Conservation (phyloP, 2,888 invertebrate genomes). For the Branchipolynoe longqiensis region DNA sequence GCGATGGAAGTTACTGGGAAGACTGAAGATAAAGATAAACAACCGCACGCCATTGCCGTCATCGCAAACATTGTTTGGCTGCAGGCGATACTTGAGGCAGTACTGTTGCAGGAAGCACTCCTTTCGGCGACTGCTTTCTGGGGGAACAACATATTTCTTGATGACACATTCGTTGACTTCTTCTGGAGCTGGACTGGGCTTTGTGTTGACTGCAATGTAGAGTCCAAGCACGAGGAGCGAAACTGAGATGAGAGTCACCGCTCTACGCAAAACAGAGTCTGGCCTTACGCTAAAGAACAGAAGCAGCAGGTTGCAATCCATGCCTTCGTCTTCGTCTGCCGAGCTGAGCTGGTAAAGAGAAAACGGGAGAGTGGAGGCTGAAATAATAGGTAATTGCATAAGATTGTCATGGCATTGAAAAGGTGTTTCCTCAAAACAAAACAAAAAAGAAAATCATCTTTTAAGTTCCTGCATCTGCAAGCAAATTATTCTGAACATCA, state of each 20-base stretch:
- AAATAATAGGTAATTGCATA: too few relatives aligned
- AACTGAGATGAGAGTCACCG: conserved; percentile 13
- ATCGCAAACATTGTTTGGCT: background rate
- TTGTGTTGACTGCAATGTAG: conserved; percentile 23
- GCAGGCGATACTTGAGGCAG: background rate
- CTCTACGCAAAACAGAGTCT: background rate
- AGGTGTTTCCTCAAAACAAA: too few relatives aligned
- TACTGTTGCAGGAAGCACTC: background rate
- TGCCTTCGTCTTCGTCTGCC: too few relatives aligned
- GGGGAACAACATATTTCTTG: background rate
- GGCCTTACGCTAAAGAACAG: conserved; percentile 22
- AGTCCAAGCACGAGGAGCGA: conserved; percentile 8
- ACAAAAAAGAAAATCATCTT: too few relatives aligned
- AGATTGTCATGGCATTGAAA: too few relatives aligned
- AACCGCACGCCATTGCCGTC: background rate
- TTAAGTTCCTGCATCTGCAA: too few relatives aligned
- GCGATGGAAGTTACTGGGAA: background rate
- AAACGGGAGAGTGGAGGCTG: too few relatives aligned
- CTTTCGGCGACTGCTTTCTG: background rate
- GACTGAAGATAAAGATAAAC: background rate
- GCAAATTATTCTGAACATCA: too few relatives aligned
- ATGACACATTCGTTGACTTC: background rate
- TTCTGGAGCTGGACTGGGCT: background rate
- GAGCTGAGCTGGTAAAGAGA: too few relatives aligned
- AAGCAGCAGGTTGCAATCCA: conserved; percentile 19